Evolutionary conservation across 2,888 invertebrate species (phyloP), one percentile per base, ranked within the genome.

Genomic region (Terebella lapidaria): DNA sequence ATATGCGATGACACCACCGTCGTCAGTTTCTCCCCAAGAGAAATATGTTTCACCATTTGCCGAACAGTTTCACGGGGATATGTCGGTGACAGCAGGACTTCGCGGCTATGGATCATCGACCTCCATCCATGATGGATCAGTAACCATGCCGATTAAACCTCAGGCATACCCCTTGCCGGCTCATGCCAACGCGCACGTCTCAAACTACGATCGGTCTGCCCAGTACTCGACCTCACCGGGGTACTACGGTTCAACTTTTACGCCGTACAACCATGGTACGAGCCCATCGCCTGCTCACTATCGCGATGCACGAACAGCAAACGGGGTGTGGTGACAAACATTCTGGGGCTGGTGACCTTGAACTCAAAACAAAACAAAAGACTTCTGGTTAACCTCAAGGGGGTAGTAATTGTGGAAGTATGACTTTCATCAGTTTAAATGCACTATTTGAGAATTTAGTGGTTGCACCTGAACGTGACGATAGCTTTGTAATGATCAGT

Each of bases 11-110:
- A 94, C 94, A 2, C 94, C 94, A 57, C 95, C 95, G 56, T 92
- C 93, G n/a, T 94, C 94, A 2, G 94, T 94, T 1, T 94, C 94
- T 3, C 94, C 95, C 0, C 85, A 94, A 63, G 94, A 94, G 75
- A 92, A 88, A 83, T 63, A 72, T 42, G 65, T 59, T 28, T 61
- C 69, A 5, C 65, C 73, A 5, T 70, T 69, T 30, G 54, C 57
- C 27, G 64, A 64, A 22, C 65, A 63, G 59, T 30, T 64, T 18
- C 61, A 60, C 42, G 54, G 45, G 22, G 66, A 61, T 24, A 25
- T 27, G 10, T 25, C 46, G 42, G 22, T 47, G 47, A 35, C 29
- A 24, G 56, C 56, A 35, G n/a, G n/a, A n/a, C 55, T 55, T 29
- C 25, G 61, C 18, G 49, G 49, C 27, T 63, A 61, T 49, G 53